A percentile compares a stretch with the other conserved stretches of the same genome.
These are phyloP conservation scores for Drosophila helvetica DNA, from an alignment of 2,888 invertebrate genomes.

Conservation along the genomic window DNA sequence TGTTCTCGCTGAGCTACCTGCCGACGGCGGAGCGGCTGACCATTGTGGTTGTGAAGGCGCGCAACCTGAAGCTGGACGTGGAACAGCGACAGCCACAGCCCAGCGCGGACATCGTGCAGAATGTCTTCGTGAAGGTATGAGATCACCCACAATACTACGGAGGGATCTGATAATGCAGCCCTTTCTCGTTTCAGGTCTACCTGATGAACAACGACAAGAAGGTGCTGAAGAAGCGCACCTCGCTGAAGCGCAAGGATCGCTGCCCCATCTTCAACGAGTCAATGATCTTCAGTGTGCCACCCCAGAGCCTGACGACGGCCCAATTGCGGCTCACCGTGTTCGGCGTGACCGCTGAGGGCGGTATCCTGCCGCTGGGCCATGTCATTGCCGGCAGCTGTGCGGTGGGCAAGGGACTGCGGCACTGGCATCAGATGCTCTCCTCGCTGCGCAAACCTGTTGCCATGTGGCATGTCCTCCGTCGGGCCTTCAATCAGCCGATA, in stretches of 20 bases:
- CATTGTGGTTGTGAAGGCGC: slow-evolving; percentile 88
- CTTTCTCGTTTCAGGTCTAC: slow-evolving; percentile 86
- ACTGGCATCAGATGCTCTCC: slow-evolving; percentile 94
- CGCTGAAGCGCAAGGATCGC: slow-evolving; percentile 89
- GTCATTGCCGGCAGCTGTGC: slow-evolving; percentile 91
- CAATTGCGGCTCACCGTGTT: slow-evolving; percentile 90
- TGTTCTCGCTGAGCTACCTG: slow-evolving; percentile 92
- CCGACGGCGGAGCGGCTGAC: slow-evolving; percentile 93
- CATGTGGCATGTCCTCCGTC: slow-evolving; percentile 92
- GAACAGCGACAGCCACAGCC: slow-evolving; percentile 15
- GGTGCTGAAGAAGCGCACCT: slow-evolving; percentile 92
- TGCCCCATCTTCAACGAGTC: slow-evolving; percentile 93
- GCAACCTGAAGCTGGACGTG: slow-evolving; percentile 87
- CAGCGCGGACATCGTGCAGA: slow-evolving; percentile 84
- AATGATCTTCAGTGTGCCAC: slow-evolving; percentile 92
- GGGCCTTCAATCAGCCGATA: slow-evolving; percentile 79
- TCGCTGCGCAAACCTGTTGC: slow-evolving; percentile 91
- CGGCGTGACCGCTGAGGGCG: slow-evolving; percentile 68
- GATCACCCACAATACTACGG: not conserved
- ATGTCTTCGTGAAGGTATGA: slow-evolving; percentile 90
- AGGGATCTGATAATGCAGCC: not conserved
- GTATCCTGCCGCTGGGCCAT: slow-evolving; percentile 89
- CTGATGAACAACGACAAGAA: slow-evolving; percentile 92
- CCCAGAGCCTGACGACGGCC: slow-evolving; percentile 88
- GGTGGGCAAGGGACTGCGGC: slow-evolving; percentile 89